Evolutionary conservation across 2,888 invertebrate species (phyloP).

Genomic region (Vesta saturnalis): DNA sequence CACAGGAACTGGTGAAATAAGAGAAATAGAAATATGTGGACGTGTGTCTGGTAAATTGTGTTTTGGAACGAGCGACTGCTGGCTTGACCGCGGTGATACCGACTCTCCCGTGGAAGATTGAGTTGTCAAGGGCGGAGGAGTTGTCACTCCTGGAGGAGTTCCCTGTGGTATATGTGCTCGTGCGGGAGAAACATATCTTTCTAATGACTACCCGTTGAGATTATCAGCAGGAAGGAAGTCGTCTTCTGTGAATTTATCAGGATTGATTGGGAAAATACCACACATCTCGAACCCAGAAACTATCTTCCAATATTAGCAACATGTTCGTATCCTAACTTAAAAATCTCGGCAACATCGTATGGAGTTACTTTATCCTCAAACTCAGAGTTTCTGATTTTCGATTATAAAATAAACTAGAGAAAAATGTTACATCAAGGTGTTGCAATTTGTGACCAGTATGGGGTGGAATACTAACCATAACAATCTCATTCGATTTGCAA

Average conservation of each 20-base stretch:
- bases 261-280: conserved; percentile 9
- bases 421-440: too few relatives aligned
- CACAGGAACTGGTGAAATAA: conserved; percentile 9
- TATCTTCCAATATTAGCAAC: conserved; percentile 11
- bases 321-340: neutral
- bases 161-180: neutral
- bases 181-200: neutral
- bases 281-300: neutral
- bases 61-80: too few relatives aligned
- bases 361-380: too few relatives aligned
- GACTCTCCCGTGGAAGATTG: neutral
- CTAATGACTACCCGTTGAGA: too few relatives aligned
- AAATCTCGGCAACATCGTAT: too few relatives aligned
- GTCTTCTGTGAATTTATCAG: neutral
- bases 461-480: neutral
- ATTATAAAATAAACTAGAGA: too few relatives aligned
- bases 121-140: neutral
- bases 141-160: neutral
- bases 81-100: conserved; percentile 8
- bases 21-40: neutral
- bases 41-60: neutral
- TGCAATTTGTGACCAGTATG: conserved; percentile 13
- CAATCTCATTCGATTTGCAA: neutral
- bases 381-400: too few relatives aligned
- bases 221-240: too few relatives aligned